phyloP scores from a whole-genome alignment of 64 coral and sea anemone species.

The Stylophora pistillata region DNA sequence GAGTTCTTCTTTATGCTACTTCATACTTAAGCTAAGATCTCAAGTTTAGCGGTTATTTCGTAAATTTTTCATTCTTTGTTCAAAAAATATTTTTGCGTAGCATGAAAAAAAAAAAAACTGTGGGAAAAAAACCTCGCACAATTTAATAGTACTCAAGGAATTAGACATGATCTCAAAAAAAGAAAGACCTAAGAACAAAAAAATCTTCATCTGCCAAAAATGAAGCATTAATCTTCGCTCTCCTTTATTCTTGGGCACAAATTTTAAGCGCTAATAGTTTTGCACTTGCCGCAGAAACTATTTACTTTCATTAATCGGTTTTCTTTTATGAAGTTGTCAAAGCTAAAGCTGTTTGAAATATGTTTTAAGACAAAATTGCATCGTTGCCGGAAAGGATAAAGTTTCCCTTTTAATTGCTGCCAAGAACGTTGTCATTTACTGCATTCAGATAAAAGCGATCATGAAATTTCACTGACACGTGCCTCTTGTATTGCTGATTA shows the following conservation, averaged over 20 bases:
- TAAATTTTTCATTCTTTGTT: too few species aligned
- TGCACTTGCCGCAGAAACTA: not conserved
- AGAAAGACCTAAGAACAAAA: not conserved
- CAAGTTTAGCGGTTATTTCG: too few species aligned
- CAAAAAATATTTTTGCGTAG: too few species aligned
- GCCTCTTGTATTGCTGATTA: conserved; percentile 11
- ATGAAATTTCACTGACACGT: not conserved
- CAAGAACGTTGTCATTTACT: not conserved
- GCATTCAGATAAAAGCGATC: not conserved
- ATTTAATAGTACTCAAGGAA: too few species aligned
- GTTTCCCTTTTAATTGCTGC: conserved; percentile 1
- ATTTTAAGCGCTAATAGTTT: not conserved
- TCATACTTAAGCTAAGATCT: too few species aligned
- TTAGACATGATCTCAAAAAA: not conserved
- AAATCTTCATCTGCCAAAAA: not conserved
- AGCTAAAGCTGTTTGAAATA: not conserved
- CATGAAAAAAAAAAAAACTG: too few species aligned
- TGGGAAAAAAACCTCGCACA: too few species aligned
- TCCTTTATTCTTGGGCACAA: not conserved
- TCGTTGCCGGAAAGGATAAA: conserved; percentile 36
- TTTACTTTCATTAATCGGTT: conserved; percentile 24
- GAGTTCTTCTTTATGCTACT: too few species aligned
- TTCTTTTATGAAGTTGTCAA: conserved; percentile 14
- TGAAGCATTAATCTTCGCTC: not conserved
- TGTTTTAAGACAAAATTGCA: not conserved